Percentiles rank a stretch among this genome's conserved stretches.
Conservation (phyloP, 2,888 invertebrate species). For the Dascillus cervinus region DNA sequence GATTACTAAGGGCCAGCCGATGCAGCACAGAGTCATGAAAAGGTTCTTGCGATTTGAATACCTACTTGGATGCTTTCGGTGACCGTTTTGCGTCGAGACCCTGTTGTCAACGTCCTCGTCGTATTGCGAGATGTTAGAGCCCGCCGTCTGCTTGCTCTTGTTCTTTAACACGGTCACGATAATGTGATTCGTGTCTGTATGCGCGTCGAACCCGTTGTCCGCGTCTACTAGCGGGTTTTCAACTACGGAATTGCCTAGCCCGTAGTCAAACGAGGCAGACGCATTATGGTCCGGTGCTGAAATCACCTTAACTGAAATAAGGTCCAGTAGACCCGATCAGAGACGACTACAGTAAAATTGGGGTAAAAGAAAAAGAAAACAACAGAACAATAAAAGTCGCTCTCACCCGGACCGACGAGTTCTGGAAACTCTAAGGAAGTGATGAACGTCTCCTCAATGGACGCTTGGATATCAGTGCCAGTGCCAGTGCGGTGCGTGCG, state of each 20-base stretch:
- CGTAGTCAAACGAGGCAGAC: conserved; percentile 49
- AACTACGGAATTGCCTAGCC: conserved; percentile 47
- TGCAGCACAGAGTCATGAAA: conserved; percentile 9
- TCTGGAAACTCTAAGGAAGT: conserved; percentile 37
- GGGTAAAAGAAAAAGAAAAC: conserved; percentile 11
- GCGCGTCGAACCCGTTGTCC: conserved; percentile 46
- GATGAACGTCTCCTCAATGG: conserved; percentile 44
- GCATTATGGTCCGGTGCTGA: conserved; percentile 51
- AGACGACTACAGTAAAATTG: conserved; percentile 22
- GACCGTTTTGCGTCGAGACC: conserved; percentile 27
- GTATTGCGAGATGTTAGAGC: conserved; percentile 33
- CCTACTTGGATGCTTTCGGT: conserved; percentile 41
- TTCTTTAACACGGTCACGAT: conserved; percentile 40
- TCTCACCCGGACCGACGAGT: conserved; percentile 38
- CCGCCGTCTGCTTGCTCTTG: conserved; percentile 31
- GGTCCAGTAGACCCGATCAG: conserved; percentile 27
- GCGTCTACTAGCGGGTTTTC: conserved; percentile 54
- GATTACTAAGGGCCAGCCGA: no score
- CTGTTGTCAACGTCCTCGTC: conserved; percentile 35
- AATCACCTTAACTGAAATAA: conserved; percentile 54
- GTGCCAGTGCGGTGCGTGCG: conserved; percentile 39
- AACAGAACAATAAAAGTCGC: conserved; percentile 21
- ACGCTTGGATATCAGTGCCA: conserved; percentile 34
- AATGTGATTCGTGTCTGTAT: conserved; percentile 44
- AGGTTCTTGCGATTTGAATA: conserved; percentile 22